A percentile compares a stretch with the other conserved stretches of the same genome.
phyloP scores from a whole-genome alignment of 2,113 vertebrate species.

The Peucedramus taeniatus region DNA sequence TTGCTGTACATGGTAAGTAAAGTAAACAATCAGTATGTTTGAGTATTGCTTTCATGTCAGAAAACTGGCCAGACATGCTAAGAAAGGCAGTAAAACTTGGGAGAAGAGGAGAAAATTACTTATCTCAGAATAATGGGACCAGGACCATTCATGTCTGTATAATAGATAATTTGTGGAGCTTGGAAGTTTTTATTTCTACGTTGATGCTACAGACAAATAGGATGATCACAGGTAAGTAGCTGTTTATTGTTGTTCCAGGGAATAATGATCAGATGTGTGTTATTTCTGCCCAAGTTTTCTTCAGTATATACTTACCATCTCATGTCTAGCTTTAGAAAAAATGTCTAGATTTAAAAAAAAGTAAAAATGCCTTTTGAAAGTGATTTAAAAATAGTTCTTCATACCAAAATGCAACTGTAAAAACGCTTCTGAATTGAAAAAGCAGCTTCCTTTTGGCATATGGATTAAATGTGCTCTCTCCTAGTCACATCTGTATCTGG shows the following conservation, averaged over 20 bases:
- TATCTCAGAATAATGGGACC: background rate
- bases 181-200: background rate
- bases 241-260: slow-evolving; percentile 11
- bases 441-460: background rate
- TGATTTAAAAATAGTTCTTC: background rate
- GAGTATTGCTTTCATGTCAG: slow-evolving; percentile 11
- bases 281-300: background rate
- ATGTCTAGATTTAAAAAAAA: background rate
- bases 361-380: background rate
- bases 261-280: background rate
- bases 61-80: background rate
- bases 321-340: background rate
- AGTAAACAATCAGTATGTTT: background rate
- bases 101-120: background rate
- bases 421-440: background rate
- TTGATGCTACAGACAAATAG: background rate
- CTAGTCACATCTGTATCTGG: background rate
- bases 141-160: background rate
- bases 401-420: background rate
- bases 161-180: background rate
- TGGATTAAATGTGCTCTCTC: background rate
- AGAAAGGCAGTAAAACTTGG: background rate
- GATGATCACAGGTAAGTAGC: background rate
- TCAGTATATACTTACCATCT: background rate
- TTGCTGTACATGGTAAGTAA: background rate